phyloP scores from a whole-genome alignment of 2,888 invertebrate species.

The Crocallis elinguaria region DNA sequence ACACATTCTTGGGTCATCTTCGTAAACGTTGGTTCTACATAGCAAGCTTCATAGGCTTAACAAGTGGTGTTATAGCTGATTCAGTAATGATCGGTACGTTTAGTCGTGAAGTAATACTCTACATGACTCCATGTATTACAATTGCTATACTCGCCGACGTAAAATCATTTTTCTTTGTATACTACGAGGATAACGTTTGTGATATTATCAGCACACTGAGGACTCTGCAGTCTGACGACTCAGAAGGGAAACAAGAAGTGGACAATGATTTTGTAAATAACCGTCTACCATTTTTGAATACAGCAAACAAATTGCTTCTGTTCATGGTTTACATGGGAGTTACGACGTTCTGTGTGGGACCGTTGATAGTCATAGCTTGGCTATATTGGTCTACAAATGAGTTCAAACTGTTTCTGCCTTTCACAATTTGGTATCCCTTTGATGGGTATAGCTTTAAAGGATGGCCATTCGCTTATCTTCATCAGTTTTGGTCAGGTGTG shows the following conservation, averaged over 20 bases:
- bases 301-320: constrained; percentile 35
- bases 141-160: constrained; percentile 46
- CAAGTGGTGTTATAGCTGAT: constrained; percentile 32
- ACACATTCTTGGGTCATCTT: constrained; percentile 24
- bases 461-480: constrained; percentile 51
- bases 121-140: constrained; percentile 49
- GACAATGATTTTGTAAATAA: constrained; percentile 20
- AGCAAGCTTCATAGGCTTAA: constrained; percentile 37
- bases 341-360: constrained; percentile 43
- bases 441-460: constrained; percentile 44
- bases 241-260: constrained; percentile 6
- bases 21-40: constrained; percentile 41
- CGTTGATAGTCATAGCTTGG: constrained; percentile 40
- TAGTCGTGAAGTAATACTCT: constrained; percentile 48
- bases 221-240: constrained; percentile 17
- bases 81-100: neutral
- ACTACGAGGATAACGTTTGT: constrained; percentile 40
- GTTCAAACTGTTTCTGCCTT: constrained; percentile 50
- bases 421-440: constrained; percentile 57
- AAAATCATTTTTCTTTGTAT: constrained; percentile 49
- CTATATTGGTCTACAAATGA: constrained; percentile 47
- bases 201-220: constrained; percentile 44
- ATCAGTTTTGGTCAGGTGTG: constrained; percentile 53
- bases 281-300: constrained; percentile 37
- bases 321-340: constrained; percentile 29